phyloP scores from a whole-genome alignment of 2,797 vertebrate species.

The Columba guinea region DNA sequence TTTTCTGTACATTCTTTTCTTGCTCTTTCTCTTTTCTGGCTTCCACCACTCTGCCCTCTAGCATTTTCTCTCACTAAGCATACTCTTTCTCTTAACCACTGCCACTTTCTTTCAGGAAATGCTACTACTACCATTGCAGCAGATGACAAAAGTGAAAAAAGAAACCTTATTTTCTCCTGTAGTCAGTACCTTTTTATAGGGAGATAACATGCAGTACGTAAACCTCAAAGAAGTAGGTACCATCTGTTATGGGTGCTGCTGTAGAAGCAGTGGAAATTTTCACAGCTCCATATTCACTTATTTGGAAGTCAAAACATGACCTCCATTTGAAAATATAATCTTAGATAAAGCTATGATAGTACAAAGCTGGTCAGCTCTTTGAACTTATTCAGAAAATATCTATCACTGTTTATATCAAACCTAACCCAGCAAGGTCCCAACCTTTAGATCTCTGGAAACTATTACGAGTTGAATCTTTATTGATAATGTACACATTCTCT shows the following conservation, averaged over 20 bases:
- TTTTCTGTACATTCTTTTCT: not conserved
- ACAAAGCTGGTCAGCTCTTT: not conserved
- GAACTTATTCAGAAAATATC: not conserved
- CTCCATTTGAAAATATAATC: not conserved
- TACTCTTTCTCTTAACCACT: not conserved
- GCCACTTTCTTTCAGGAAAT: not conserved
- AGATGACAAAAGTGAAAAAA: not conserved
- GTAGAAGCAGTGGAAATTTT: not conserved
- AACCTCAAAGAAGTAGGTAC: not conserved
- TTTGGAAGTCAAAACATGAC: not conserved
- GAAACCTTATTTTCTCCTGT: not conserved
- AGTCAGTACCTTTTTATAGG: not conserved
- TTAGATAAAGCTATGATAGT: not conserved
- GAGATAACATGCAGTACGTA: not conserved
- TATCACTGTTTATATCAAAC: not conserved
- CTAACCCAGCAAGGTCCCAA: not conserved
- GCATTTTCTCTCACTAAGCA: not conserved
- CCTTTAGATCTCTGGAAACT: not conserved
- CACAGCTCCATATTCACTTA: accelerated
- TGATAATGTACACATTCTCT: not conserved
- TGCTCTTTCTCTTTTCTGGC: not conserved
- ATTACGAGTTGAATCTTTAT: not conserved
- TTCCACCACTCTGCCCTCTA: not conserved
- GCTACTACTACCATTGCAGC: accelerated
- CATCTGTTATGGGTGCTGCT: not conserved